Evolutionary conservation across 2,113 vertebrate species (phyloP).

Genomic region (Arothron firmamentum): DNA sequence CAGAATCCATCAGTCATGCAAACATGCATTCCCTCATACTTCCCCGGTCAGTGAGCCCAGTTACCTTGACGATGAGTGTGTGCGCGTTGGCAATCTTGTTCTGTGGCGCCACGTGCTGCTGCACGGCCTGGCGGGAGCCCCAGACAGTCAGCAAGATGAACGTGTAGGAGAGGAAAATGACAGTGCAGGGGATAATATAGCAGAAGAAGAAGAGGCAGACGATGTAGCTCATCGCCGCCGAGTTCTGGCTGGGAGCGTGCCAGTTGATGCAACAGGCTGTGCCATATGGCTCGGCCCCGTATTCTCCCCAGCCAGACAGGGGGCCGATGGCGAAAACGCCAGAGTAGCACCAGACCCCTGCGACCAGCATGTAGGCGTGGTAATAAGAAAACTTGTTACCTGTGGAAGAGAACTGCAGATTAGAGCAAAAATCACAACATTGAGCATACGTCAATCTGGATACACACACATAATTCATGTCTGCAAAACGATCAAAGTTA

Average conservation of each 20-base stretch:
- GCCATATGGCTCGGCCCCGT: slow-evolving; percentile 82
- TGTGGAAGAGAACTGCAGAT: slow-evolving; percentile 37
- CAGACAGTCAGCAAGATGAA: slow-evolving; percentile 78
- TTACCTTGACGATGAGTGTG: slow-evolving; percentile 78
- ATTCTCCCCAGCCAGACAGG: slow-evolving; percentile 79
- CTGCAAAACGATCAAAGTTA: no score
- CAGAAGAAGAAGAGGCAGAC: slow-evolving; percentile 82
- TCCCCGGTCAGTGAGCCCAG: background rate
- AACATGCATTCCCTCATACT: background rate
- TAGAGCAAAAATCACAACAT: slow-evolving; percentile 11
- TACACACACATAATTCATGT: no score
- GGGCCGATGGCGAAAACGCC: slow-evolving; percentile 78
- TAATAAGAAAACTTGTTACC: slow-evolving; percentile 78
- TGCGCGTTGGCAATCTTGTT: slow-evolving; percentile 70
- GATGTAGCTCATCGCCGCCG: slow-evolving; percentile 78
- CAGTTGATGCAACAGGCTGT: slow-evolving; percentile 85
- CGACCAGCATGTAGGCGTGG: slow-evolving; percentile 73
- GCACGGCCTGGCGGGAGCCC: slow-evolving; percentile 73
- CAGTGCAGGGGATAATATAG: slow-evolving; percentile 79
- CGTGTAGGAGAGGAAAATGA: slow-evolving; percentile 79
- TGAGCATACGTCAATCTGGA: no score
- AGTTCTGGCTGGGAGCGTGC: slow-evolving; percentile 64
- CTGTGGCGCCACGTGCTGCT: slow-evolving; percentile 75
- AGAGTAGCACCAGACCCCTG: slow-evolving; percentile 78
- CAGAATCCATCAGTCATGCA: background rate